A percentile compares a stretch with the other conserved stretches of the same genome.
These are phyloP conservation scores for Cheilosia vulpina DNA, from an alignment of 2,888 invertebrate species.

Conservation along the genomic window DNA sequence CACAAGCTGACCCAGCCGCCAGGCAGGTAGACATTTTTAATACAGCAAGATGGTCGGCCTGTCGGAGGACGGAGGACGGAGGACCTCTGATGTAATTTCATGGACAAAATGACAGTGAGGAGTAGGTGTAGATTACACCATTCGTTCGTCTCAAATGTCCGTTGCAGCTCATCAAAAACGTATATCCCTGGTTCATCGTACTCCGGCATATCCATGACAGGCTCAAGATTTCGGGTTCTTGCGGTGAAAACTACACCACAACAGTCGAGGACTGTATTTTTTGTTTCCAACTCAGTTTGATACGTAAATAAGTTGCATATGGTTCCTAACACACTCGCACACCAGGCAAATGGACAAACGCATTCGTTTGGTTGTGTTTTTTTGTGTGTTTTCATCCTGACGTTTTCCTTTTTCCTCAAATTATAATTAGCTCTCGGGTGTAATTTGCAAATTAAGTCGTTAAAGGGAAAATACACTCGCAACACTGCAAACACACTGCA, in stretches of 20 bases:
- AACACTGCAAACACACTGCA: slow-evolving; percentile 36
- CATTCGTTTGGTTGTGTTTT: slow-evolving; percentile 28
- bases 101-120: slow-evolving; percentile 65
- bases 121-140: slow-evolving; percentile 73
- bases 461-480: slow-evolving; percentile 69
- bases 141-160: slow-evolving; percentile 68
- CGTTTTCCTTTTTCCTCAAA: slow-evolving; percentile 65
- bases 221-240: slow-evolving; percentile 51
- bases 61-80: background rate
- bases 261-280: slow-evolving; percentile 19
- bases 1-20: slow-evolving; percentile 40
- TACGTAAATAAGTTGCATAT: slow-evolving; percentile 67
- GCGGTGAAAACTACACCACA: slow-evolving; percentile 66
- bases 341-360: slow-evolving; percentile 56
- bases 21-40: slow-evolving; percentile 32
- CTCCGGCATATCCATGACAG: slow-evolving; percentile 66
- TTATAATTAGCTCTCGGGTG: slow-evolving; percentile 75
- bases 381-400: slow-evolving; percentile 17
- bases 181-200: slow-evolving; percentile 51
- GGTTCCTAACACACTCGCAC: slow-evolving; percentile 29
- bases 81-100: slow-evolving; percentile 70
- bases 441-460: slow-evolving; percentile 76
- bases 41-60: slow-evolving; percentile 24
- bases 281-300: background rate
- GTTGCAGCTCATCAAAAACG: slow-evolving; percentile 56